Evolutionary conservation across 1,140 invertebrate species (phyloP), one percentile per base, ranked within the genome.

Genomic region (Heliconius eleuchia): DNA sequence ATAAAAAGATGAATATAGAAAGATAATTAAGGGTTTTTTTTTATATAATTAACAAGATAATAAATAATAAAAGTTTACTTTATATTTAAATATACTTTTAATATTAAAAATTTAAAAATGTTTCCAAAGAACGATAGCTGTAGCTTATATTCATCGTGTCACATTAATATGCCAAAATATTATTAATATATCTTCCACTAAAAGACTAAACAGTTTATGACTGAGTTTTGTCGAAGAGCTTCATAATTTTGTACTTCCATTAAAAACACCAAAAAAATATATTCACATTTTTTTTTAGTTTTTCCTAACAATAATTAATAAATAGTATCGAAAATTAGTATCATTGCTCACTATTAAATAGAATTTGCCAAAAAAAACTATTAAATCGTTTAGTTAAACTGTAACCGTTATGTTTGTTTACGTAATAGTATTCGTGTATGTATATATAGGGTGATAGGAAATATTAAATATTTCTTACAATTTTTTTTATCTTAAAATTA

Each of bases 291-390:
- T 66, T 4, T 66, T 8, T 66, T 27, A 5, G 16, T 66, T 60
- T 60, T 60, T 60, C n/a, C 19, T 27, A 23, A 23, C 19, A 60
- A 30, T 66, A 30, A 2, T 11, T 60, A 60, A 60, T 23, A 60
- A 27, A 60, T 23, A 60, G 19, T 4, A 23, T 27, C 9, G 57
- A 9, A 11, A 55, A 23, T 13, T 66, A 23, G 23, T 66, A 30
- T 11, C 60, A 66, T 66, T 66, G 60, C 60, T 66, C 60, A 66
- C 60, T 66, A 66, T 66, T 66, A 66, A 66, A 66, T 66, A 66
- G 27, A 66, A 11, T 13, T 30, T 66, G 60, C 60, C 60, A 66
- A 66, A 66, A 66, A 66, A 30, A n/a, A 37, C 34, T 55, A 55
- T 19, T 55, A 55, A 60, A 4, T 23, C 57, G 8, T 27, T 7